phyloP scores from a whole-genome alignment of 2,888 invertebrate genomes.

The Drosophila buzzatii region DNA sequence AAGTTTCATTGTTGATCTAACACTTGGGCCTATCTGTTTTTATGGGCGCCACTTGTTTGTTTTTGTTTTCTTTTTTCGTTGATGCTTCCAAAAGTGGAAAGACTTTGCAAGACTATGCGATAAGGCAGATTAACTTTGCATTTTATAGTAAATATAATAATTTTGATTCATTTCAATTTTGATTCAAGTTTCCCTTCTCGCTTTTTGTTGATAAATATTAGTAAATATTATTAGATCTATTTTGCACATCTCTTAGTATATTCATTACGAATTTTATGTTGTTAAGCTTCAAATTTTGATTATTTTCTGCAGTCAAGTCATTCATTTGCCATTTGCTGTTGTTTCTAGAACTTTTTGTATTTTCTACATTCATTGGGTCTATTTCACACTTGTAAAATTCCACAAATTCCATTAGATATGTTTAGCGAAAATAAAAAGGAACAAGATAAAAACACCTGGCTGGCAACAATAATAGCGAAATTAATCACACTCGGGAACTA shows the following conservation, averaged over 20 bases:
- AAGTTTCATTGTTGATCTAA: conserved; percentile 46
- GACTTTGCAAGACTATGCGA: conserved; percentile 23
- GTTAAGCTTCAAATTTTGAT: no score
- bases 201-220: no score
- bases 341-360: no score
- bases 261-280: no score
- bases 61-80: not conserved
- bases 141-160: not conserved
- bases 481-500: conserved; percentile 78
- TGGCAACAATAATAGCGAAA: conserved; percentile 62
- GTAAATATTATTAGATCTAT: no score
- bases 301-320: no score
- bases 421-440: not conserved
- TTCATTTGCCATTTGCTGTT: no score
- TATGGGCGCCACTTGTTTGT: conserved; percentile 54
- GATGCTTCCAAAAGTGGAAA: conserved; percentile 28
- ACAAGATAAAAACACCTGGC: not conserved
- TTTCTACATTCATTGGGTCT: not conserved
- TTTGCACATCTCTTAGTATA: no score
- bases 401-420: conserved; percentile 26
- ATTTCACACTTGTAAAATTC: not conserved
- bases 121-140: conserved; percentile 18
- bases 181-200: no score
- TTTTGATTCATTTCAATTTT: not conserved
- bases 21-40: conserved; percentile 47